Conservation (phyloP, 2,797 vertebrate genomes). For the Hippocampus kuda region DNA sequence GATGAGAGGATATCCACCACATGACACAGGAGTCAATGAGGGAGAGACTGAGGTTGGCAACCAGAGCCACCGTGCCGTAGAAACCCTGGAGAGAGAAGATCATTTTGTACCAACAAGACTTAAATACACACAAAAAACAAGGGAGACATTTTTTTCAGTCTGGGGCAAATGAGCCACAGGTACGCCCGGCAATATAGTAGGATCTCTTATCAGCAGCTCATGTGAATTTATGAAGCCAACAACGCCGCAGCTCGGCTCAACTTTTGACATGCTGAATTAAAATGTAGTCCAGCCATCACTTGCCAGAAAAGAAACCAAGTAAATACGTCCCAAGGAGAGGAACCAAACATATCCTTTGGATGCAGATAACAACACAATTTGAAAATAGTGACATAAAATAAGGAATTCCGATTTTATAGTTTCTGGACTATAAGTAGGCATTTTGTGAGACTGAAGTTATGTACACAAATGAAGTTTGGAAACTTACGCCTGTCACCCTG, state of each 20-base stretch:
- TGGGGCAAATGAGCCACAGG: no score
- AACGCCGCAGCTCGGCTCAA: no score
- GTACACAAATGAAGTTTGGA: neutral
- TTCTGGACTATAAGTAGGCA: neutral
- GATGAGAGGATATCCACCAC: conserved; percentile 95
- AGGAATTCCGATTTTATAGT: no score
- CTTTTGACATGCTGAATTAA: no score
- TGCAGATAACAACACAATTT: neutral
- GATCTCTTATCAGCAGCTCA: no score
- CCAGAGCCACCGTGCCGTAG: conserved; percentile 73
- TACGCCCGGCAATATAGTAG: no score
- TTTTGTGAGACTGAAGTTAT: neutral
- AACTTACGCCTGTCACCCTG: conserved; percentile 87
- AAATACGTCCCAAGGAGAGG: no score
- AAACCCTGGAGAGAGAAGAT: conserved; percentile 67
- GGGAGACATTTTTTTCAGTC: no score
- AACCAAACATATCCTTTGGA: neutral
- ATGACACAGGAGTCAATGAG: conserved; percentile 90
- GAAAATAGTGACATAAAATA: no score
- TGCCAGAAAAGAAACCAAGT: no score
- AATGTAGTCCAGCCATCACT: no score
- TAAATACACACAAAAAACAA: neutral
- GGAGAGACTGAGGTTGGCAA: conserved; percentile 84
- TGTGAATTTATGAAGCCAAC: no score
- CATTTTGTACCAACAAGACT: neutral